Base-by-base conservation (phyloP, 2,888 invertebrate genomes). In the Torymus texanus region DNA sequence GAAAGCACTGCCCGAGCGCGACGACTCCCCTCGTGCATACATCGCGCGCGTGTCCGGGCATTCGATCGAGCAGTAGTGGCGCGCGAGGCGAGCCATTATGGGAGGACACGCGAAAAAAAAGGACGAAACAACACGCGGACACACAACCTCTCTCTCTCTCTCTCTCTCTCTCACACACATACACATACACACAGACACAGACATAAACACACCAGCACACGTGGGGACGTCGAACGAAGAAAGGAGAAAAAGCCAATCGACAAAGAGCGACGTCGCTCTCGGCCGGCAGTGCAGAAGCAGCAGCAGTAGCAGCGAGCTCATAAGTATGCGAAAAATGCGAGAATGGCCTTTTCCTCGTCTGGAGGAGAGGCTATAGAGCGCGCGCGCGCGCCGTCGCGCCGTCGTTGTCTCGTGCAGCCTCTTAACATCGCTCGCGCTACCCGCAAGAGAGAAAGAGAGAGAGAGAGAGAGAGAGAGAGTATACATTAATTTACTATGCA, bases 401-500 rank as follows among this genome's bases (percentile, higher is more conserved):
- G 58, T 59, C 53, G 55, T 65, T 56, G 62, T 55, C 50, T 56
- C 51, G 55, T 11, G 62, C 73, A 68, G 50, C 70, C 75, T 65
- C 58, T 75, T 78, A 70, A 79, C 55, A 79, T 71, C 59, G 50
- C 67, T 62, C 55, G 50, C 66, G 16, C 18, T 16, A 5, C n/a
- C 16, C n/a, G n/a, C n/a, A 5, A 59, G 59, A 14, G 0, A 21
- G n/a, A 59, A 18, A 59, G 59, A 62, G n/a, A 58, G n/a, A 59
- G 59, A 14, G 0, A 21, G n/a, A 59, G 59, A 59, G 59, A 62
- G n/a, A 58, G 21, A 18, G 51, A 12, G 59, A 59, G 53, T 53
- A 59, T 55, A 79, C 70, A 75, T 79, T 79, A 75, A 74, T 79
- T 79, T 79, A 75, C 63, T 79, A 79, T 75, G 75, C 75, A 79